Conservation (phyloP, 2,888 invertebrate species). For the Hydraecia micacea region DNA sequence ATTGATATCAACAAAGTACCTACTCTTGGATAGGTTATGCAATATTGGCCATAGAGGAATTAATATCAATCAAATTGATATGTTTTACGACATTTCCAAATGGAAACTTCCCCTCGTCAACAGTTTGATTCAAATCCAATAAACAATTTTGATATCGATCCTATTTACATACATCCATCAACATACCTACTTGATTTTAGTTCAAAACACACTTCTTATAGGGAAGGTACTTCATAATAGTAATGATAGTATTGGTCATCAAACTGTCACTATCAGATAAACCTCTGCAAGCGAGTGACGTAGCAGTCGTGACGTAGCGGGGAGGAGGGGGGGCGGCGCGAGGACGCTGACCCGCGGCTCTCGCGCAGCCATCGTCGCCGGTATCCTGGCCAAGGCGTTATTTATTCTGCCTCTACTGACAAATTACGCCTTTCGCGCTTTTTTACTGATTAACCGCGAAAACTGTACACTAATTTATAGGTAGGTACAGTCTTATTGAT, state of each 20-base stretch:
- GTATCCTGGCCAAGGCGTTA: conserved; percentile 73
- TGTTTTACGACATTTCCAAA: conserved; percentile 58
- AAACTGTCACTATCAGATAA: conserved; percentile 62
- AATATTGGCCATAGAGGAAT: conserved; percentile 27
- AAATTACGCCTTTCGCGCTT: conserved; percentile 64
- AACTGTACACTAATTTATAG: not conserved
- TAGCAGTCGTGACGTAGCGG: conserved; percentile 80
- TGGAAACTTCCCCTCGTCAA: conserved; percentile 57
- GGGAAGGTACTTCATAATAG: conserved; percentile 26
- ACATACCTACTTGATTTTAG: conserved; percentile 20
- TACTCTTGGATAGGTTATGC: conserved; percentile 24
- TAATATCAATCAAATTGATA: conserved; percentile 42
- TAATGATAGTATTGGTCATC: conserved; percentile 54
- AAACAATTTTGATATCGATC: conserved; percentile 36
- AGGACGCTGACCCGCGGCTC: conserved; percentile 81
- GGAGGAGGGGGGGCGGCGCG: conserved; percentile 53
- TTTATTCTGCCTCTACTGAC: conserved; percentile 76
- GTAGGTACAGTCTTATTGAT: not conserved
- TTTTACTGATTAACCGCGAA: conserved; percentile 44
- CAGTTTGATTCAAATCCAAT: conserved; percentile 41
- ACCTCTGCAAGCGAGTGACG: conserved; percentile 74
- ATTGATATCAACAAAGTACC: conserved; percentile 22
- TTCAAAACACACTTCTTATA: not conserved
- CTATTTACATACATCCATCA: conserved; percentile 10
- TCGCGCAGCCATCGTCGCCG: conserved; percentile 63